These are phyloP conservation scores for Sandelia bainsii DNA, from an alignment of 2,797 vertebrate genomes.

Conservation along the genomic window DNA sequence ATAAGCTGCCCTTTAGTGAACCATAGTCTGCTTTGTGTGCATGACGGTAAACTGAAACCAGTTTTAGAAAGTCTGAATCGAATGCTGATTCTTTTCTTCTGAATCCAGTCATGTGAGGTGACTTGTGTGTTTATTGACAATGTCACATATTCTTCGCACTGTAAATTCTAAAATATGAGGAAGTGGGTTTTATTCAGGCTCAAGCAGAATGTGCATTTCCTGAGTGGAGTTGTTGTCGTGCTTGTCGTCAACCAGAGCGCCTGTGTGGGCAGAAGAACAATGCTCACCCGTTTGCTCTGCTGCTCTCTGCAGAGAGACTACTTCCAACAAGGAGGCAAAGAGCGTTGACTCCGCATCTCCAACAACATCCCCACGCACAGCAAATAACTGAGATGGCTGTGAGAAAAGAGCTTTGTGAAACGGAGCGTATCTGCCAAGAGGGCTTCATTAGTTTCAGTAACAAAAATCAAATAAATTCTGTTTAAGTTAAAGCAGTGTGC, in stretches of 20 bases:
- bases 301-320: slow-evolving; percentile 21
- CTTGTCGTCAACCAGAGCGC: neutral
- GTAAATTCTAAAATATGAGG: slow-evolving; percentile 40
- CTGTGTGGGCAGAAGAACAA: slow-evolving; percentile 64
- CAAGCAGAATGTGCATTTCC: slow-evolving; percentile 52
- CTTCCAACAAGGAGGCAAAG: slow-evolving; percentile 48
- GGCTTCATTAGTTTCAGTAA: slow-evolving; percentile 22
- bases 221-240: slow-evolving; percentile 39
- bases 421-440: slow-evolving; percentile 8
- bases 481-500: neutral
- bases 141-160: slow-evolving; percentile 31
- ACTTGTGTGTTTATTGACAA: neutral
- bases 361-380: slow-evolving; percentile 44
- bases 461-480: slow-evolving; percentile 16
- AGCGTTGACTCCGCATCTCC: slow-evolving; percentile 41
- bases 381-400: slow-evolving; percentile 39
- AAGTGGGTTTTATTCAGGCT: slow-evolving; percentile 33
- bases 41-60: neutral
- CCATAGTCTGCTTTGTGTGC: slow-evolving; percentile 19
- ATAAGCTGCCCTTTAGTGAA: neutral
- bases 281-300: slow-evolving; percentile 39
- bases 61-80: neutral
- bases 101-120: slow-evolving; percentile 13
- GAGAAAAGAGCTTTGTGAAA: slow-evolving; percentile 51
- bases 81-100: slow-evolving; percentile 20